Evolutionary conservation across 2,113 vertebrate genomes (phyloP).

Genomic region (Numenius arquata): DNA sequence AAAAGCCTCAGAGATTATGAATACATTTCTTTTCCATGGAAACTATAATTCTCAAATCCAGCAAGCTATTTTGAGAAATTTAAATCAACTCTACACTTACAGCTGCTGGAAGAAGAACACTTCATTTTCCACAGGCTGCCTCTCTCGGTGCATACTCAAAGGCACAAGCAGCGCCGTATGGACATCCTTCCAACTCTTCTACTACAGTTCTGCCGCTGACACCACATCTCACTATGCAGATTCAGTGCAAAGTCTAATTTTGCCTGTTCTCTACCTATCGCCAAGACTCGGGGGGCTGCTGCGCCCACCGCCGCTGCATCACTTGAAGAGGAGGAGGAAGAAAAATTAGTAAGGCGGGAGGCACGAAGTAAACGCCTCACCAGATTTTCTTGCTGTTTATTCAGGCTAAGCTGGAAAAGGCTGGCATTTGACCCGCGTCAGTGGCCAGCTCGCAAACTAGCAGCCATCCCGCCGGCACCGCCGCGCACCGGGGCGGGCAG

Average conservation of each 20-base stretch:
- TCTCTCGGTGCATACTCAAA: neutral
- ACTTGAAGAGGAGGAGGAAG: neutral
- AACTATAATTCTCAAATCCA: constrained; percentile 59
- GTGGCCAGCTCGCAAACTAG: neutral
- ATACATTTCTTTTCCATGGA: constrained; percentile 61
- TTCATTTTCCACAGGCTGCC: constrained; percentile 34
- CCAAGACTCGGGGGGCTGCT: neutral
- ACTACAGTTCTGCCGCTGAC: neutral
- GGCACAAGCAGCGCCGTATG: neutral
- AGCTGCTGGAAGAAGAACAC: constrained; percentile 23
- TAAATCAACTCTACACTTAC: constrained; percentile 26
- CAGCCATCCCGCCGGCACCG: neutral
- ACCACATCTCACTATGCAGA: neutral
- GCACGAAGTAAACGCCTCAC: neutral
- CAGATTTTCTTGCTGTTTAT: neutral
- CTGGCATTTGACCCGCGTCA: neutral
- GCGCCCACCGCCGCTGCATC: neutral
- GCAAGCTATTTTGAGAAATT: constrained; percentile 51
- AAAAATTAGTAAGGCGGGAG: neutral
- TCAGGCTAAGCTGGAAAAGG: neutral
- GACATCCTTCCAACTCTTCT: neutral
- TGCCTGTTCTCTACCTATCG: neutral
- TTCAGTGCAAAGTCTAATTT: neutral
- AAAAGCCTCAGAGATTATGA: constrained; percentile 61
- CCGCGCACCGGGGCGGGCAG: neutral